Evolutionary conservation across 2,888 invertebrate species (phyloP), one percentile per base, ranked within the genome.

Genomic region (Drosophila neotestacea): DNA sequence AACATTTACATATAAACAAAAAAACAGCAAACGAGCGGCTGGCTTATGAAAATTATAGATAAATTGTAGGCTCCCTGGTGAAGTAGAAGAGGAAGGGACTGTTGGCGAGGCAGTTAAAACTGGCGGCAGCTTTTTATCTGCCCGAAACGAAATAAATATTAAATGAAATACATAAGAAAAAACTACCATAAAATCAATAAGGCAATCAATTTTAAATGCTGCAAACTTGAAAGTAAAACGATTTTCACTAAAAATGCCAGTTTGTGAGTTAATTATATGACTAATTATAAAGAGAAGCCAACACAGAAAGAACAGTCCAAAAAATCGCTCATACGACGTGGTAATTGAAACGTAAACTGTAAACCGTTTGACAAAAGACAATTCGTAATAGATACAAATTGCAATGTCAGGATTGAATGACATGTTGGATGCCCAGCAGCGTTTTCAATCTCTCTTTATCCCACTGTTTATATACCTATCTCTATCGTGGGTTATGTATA

Each of bases 81-180:
- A 6, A 7, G 32, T 32, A 47, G 13, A 30, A 6, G 13, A 4
- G 30, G 9, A 2, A 2, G 30, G 9, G 1, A 9, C 4, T 28
- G 11, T 4, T 7, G 9, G 32, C 6, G 32, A 0, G 42, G 22
- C 54, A 42, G 34, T 7, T n/a, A 22, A 46, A 16, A 42, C 28
- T 39, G 65, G 52, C 48, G 62, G 71, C 69, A 65, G 67, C 70
- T 79, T 76, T 76, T 85, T 85, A 79, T 82, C 85, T 79, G 56
- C 42, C 44, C 48, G 7, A 69, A 81, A 65, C 44, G 54, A 78
- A 78, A 66, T 55, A n/a, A 50, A 44, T 41, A 62, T 36, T 6
- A 38, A 13, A 10, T 27, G 7, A 50, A 34, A 56, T 38, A 27
- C 10, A 1, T 28, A 44, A 42, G 6, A 6, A 30, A 55, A 11